These are phyloP conservation scores for Poecile montanus DNA, from an alignment of 2,797 vertebrate genomes.

Conservation along the genomic window DNA sequence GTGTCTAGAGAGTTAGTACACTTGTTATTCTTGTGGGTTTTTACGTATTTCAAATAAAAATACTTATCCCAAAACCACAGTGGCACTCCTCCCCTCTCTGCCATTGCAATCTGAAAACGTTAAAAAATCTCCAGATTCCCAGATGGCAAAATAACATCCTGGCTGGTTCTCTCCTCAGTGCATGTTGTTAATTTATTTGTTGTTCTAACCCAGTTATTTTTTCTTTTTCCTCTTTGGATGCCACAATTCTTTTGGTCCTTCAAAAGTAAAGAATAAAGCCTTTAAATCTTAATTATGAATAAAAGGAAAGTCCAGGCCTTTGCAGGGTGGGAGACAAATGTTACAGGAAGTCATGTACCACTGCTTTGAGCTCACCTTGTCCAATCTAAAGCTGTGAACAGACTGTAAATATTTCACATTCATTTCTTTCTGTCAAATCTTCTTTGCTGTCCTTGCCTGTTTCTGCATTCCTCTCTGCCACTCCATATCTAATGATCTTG, in stretches of 20 bases:
- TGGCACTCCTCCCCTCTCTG: not conserved
- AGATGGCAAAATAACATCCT: not conserved
- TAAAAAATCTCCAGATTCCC: not conserved
- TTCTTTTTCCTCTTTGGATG: not conserved
- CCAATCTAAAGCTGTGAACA: not conserved
- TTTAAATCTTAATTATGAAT: not conserved
- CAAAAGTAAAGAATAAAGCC: not conserved
- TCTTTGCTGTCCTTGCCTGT: not conserved
- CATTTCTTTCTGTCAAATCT: not conserved
- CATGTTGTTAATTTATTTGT: slow-evolving; percentile 20
- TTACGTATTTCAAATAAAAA: not conserved
- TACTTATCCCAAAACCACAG: not conserved
- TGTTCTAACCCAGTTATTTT: not conserved
- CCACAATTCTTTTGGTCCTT: not conserved
- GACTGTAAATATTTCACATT: not conserved
- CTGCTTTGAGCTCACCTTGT: not conserved
- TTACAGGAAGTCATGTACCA: not conserved
- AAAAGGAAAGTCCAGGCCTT: not conserved
- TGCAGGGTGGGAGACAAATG: not conserved
- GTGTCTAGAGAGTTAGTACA: not conserved
- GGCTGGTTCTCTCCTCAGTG: not conserved
- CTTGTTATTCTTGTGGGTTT: not conserved
- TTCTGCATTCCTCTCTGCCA: not conserved
- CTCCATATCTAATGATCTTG: not conserved
- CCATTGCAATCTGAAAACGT: not conserved